Percentiles rank a stretch among this genome's conserved stretches.
These are phyloP conservation scores for Andrena dorsata DNA, from an alignment of 2,888 invertebrate genomes.

Conservation along the genomic window DNA sequence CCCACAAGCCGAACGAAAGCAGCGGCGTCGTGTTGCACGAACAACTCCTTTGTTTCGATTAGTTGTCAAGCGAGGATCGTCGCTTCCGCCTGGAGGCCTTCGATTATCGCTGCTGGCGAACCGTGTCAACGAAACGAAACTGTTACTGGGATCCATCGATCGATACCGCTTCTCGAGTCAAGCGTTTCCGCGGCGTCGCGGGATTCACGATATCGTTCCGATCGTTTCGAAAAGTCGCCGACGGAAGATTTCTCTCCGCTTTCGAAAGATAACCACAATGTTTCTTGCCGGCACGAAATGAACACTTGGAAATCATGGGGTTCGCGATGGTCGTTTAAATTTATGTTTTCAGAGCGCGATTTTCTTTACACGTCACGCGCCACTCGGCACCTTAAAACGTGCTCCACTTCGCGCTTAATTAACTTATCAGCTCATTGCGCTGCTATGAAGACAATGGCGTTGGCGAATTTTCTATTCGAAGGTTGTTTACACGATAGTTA, in stretches of 20 bases:
- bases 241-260: not conserved
- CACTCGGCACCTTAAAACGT: slow-evolving; percentile 40
- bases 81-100: slow-evolving; percentile 74
- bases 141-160: slow-evolving; percentile 59
- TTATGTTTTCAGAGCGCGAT: slow-evolving; percentile 30
- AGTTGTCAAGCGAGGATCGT: slow-evolving; percentile 57
- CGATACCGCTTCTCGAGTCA: not conserved
- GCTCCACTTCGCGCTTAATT: slow-evolving; percentile 68
- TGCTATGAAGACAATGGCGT: slow-evolving; percentile 18
- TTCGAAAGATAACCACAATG: slow-evolving; percentile 13
- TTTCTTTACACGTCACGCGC: slow-evolving; percentile 19
- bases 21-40: slow-evolving; percentile 52
- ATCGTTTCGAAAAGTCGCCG: not conserved
- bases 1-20: slow-evolving; percentile 16
- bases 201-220: not conserved
- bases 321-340: slow-evolving; percentile 22
- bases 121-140: slow-evolving; percentile 73
- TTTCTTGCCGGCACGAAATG: not conserved
- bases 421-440: slow-evolving; percentile 54
- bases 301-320: slow-evolving; percentile 7
- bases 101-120: slow-evolving; percentile 75
- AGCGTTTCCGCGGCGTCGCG: not conserved
- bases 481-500: slow-evolving; percentile 1
- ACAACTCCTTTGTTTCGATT: slow-evolving; percentile 64
- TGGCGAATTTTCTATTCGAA: slow-evolving; percentile 11